Evolutionary conservation across 2,888 invertebrate genomes (phyloP), one percentile per base, ranked within the genome.

Genomic region (Horisme vitalbata): DNA sequence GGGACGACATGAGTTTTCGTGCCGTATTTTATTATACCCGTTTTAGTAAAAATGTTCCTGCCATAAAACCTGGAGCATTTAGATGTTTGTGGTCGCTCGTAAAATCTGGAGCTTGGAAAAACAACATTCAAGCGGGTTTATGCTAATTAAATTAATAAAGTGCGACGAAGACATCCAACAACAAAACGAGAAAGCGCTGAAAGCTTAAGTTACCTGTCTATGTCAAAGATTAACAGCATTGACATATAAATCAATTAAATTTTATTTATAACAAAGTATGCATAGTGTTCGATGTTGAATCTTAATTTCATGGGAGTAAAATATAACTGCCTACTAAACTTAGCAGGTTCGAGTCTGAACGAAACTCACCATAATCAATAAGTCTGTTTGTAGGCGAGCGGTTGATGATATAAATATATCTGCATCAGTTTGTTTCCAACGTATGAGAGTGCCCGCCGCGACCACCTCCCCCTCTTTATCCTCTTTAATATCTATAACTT

Each of bases 321-420:
- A n/a, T n/a, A n/a, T n/a, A n/a, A n/a, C n/a, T n/a, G n/a, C n/a
- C n/a, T n/a, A n/a, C n/a, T n/a, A n/a, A n/a, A n/a, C n/a, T n/a
- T n/a, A n/a, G n/a, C n/a, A n/a, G n/a, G n/a, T n/a, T n/a, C n/a
- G n/a, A n/a, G n/a, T n/a, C n/a, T n/a, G n/a, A n/a, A n/a, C n/a
- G n/a, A n/a, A n/a, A 12, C 78, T 79, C 49, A 86, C 89, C 86
- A 87, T 78, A 51, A 89, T 83, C 79, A 85, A 81, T 36, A 89
- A 63, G 58, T 87, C 87, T 0, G 80, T 78, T 39, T 83, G 80
- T 8, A 88, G 67, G 24, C 72, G 70, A 2, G 88, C 84, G 5
- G 73, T 61, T 0, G 86, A 75, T 5, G 79, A 67, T 52, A 89
- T 77, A 38, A 60, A 65, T 8, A 88, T 69, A 41, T 88, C 86